Percentiles rank a stretch among this genome's conserved stretches.
These are phyloP conservation scores for Diploscapter pachys DNA, from an alignment of 1,140 invertebrate species.

Conservation along the genomic window DNA sequence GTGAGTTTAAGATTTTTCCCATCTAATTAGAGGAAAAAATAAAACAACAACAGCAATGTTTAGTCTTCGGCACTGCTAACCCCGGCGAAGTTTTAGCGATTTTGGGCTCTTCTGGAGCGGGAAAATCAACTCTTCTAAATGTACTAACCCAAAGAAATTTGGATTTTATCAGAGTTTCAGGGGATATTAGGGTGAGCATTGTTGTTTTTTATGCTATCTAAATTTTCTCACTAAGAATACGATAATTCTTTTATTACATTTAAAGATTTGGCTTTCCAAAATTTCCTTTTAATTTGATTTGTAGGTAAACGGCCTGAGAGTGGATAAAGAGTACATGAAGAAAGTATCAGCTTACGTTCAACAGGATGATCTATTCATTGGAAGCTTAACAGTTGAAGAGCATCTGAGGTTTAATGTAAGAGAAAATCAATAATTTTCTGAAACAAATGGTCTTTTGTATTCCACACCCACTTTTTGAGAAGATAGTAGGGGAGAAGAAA, in stretches of 20 bases:
- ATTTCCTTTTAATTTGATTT: constrained; percentile 3
- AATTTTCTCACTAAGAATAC: too few relatives aligned
- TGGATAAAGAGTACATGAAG: constrained; percentile 67
- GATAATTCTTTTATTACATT: background rate
- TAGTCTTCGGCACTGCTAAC: constrained; percentile 78
- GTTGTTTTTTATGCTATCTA: background rate
- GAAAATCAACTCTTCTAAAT: constrained; percentile 89
- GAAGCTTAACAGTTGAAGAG: constrained; percentile 79
- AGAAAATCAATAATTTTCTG: background rate
- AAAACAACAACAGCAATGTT: background rate
- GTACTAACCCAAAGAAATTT: constrained; percentile 76
- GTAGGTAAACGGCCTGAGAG: constrained; percentile 48
- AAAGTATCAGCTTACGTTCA: constrained; percentile 86
- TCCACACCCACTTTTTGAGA: too few relatives aligned
- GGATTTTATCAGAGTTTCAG: constrained; percentile 69
- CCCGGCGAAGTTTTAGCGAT: constrained; percentile 84
- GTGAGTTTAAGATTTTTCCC: background rate
- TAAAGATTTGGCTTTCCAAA: too few relatives aligned
- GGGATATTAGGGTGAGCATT: constrained; percentile 64
- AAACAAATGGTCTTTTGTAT: too few relatives aligned
- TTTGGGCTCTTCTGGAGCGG: constrained; percentile 81
- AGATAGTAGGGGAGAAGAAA: too few relatives aligned
- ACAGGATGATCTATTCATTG: constrained; percentile 85
- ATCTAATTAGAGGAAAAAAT: constrained; percentile 6
- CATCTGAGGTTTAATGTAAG: constrained; percentile 82